Conservation (phyloP, 92 coral and sea anemone genomes). For the Parazoanthus swiftii region DNA sequence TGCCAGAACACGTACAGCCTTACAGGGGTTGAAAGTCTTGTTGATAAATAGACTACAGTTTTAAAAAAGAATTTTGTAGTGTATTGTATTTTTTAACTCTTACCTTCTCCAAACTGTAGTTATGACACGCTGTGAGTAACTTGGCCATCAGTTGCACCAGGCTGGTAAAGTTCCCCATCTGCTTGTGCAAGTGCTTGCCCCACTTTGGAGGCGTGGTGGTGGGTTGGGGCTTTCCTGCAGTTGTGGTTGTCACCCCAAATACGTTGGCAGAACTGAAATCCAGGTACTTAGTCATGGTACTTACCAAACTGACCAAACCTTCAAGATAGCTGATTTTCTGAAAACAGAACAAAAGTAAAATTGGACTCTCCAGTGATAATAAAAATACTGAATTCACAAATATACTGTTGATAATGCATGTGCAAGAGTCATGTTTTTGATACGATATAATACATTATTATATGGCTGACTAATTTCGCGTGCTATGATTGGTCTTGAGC, state of each 20-base stretch:
- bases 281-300: conserved; percentile 73
- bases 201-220: conserved; percentile 74
- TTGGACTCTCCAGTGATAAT: too few species aligned
- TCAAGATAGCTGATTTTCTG: conserved; percentile 76
- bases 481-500: too few species aligned
- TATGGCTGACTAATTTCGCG: too few species aligned
- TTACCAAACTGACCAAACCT: conserved; percentile 62
- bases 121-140: conserved; percentile 61
- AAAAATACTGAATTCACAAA: too few species aligned
- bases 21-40: neutral
- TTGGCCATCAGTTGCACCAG: conserved; percentile 59
- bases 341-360: conserved; percentile 6
- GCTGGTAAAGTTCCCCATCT: conserved; percentile 82
- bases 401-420: too few species aligned
- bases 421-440: too few species aligned
- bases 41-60: neutral
- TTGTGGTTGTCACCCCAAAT: conserved; percentile 60
- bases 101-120: conserved; percentile 59
- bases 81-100: too few species aligned
- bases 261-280: conserved; percentile 73
- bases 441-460: too few species aligned
- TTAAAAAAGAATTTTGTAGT: too few species aligned
- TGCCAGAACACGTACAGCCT: neutral
- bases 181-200: conserved; percentile 58
- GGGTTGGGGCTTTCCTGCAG: conserved; percentile 64